Evolutionary conservation across 2,888 invertebrate genomes (phyloP).

Genomic region (Apamea anceps): DNA sequence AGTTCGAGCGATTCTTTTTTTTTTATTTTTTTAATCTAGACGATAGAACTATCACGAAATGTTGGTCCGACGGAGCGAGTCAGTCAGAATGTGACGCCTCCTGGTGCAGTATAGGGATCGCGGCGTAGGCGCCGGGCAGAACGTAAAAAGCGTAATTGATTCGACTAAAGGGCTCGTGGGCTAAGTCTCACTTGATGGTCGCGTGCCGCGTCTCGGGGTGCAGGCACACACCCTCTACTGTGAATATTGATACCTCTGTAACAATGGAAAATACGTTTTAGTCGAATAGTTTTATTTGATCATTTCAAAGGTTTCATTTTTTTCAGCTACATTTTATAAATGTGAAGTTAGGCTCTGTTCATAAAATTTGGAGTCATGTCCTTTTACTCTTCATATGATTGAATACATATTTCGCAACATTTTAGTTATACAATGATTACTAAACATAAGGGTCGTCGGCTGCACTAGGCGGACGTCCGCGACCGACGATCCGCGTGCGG

Average conservation of each 20-base stretch:
- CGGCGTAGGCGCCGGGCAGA: conserved; percentile 55
- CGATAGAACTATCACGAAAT: conserved; percentile 81
- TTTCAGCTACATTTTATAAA: background rate
- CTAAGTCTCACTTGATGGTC: conserved; percentile 85
- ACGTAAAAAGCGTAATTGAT: conserved; percentile 72
- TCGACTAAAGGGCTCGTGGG: conserved; percentile 72
- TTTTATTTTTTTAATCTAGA: conserved; percentile 70
- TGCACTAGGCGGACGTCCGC: background rate
- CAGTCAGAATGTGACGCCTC: conserved; percentile 42
- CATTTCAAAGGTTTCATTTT: background rate
- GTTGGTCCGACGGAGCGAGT: conserved; percentile 82
- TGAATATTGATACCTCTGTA: conserved; percentile 98
- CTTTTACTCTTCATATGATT: background rate
- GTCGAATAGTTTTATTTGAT: background rate
- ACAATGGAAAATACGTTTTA: conserved; percentile 75
- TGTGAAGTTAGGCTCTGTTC: background rate
- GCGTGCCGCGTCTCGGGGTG: conserved; percentile 94
- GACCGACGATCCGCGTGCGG: background rate
- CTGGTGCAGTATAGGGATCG: conserved; percentile 52
- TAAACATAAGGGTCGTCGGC: background rate
- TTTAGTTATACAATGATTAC: background rate
- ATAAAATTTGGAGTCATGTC: background rate
- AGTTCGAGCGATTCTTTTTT: conserved; percentile 66
- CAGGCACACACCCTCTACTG: conserved; percentile 97
- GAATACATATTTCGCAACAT: background rate